Evolutionary conservation across 2,113 vertebrate genomes (phyloP).

Genomic region (Campylomormyrus tamandua): DNA sequence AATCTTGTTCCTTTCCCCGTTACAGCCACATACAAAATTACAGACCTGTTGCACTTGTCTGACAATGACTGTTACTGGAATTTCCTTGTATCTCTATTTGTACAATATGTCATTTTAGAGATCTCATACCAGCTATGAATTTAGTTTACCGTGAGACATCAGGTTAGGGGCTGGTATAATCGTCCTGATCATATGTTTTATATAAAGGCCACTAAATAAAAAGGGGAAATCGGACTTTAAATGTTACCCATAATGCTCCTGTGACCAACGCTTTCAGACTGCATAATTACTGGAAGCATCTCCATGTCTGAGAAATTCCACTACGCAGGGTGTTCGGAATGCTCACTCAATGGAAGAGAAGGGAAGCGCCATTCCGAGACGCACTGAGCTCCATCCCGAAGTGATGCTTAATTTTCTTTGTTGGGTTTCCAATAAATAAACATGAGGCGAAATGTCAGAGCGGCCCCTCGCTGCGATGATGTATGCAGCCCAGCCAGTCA

Average conservation of each 20-base stretch:
- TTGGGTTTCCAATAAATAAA: slow-evolving; percentile 39
- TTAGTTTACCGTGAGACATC: background rate
- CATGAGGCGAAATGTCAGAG: slow-evolving; percentile 37
- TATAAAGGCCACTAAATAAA: background rate
- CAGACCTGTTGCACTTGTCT: background rate
- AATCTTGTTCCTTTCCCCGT: background rate
- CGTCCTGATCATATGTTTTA: background rate
- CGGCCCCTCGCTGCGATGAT: slow-evolving; percentile 27
- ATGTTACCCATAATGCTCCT: background rate
- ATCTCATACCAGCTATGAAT: background rate
- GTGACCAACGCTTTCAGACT: background rate
- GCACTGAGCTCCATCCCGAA: background rate
- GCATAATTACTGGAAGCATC: background rate
- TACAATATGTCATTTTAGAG: background rate
- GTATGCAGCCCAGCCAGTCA: slow-evolving; percentile 31
- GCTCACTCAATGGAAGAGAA: background rate
- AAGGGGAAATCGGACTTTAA: background rate
- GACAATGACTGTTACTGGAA: background rate
- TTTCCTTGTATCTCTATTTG: background rate
- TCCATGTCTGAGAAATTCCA: background rate
- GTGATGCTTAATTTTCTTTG: slow-evolving; percentile 32
- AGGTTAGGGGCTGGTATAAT: background rate
- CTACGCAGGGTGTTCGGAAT: background rate
- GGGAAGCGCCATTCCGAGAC: background rate
- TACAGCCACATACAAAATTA: background rate